Evolutionary conservation across 2,797 vertebrate species (phyloP).

Genomic region (Falco novaeseelandiae): DNA sequence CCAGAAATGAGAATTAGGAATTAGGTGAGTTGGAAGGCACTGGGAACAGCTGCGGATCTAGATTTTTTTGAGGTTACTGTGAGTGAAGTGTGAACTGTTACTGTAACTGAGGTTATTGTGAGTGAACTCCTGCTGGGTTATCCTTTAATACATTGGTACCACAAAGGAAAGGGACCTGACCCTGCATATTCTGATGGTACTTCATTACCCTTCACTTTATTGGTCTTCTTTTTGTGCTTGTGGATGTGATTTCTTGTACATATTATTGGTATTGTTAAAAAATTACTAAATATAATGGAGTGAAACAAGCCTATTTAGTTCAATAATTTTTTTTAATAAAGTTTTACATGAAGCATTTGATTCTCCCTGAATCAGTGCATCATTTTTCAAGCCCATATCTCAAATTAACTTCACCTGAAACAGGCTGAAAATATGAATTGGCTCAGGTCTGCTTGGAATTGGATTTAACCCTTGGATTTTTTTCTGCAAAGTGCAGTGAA

Average conservation of each 20-base stretch:
- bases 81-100: background rate
- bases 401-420: background rate
- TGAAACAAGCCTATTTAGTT: background rate
- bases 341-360: background rate
- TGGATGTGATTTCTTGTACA: background rate
- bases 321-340: background rate
- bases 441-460: background rate
- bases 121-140: background rate
- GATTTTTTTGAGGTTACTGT: background rate
- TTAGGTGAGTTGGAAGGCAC: background rate
- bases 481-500: background rate
- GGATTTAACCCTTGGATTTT: rapidly evolving
- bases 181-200: background rate
- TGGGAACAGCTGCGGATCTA: background rate
- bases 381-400: background rate
- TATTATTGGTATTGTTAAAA: background rate
- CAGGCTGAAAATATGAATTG: background rate
- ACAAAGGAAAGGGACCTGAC: background rate
- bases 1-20: background rate
- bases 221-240: background rate
- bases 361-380: background rate
- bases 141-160: background rate
- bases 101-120: background rate
- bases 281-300: background rate
- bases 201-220: background rate